Conservation (phyloP, 2,113 vertebrate genomes). For the Cyanoramphus novaezelandiae region DNA sequence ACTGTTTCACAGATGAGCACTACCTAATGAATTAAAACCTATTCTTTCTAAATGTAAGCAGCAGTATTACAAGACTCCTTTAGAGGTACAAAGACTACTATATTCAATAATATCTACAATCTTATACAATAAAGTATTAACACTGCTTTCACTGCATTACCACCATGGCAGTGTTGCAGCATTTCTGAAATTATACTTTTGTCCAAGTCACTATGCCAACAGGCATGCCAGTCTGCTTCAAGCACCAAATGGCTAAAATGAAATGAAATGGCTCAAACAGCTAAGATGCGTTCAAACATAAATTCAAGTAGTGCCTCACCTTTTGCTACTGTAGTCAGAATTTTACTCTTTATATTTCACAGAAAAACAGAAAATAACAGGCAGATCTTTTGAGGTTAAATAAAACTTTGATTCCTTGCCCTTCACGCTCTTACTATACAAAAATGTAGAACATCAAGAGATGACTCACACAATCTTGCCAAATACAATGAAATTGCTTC, state of each 20-base stretch:
- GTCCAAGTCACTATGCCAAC: neutral
- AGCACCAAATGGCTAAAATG: neutral
- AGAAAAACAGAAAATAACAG: neutral
- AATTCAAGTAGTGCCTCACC: neutral
- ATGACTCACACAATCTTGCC: neutral
- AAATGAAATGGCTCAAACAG: neutral
- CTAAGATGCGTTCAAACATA: neutral
- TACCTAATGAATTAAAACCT: neutral
- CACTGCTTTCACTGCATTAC: neutral
- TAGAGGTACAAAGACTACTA: neutral
- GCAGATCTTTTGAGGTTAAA: neutral
- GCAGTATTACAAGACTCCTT: neutral
- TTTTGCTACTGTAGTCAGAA: neutral
- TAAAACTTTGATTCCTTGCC: neutral
- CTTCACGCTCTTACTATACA: neutral
- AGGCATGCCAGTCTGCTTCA: neutral
- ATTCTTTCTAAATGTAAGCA: neutral
- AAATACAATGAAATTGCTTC: neutral
- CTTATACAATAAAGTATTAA: neutral
- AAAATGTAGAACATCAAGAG: neutral
- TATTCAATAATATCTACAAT: neutral
- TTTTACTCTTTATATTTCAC: neutral
- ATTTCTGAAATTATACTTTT: constrained; percentile 20
- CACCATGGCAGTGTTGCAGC: neutral
- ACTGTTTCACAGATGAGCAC: neutral